These are phyloP conservation scores for Rhinatrema bivittatum DNA, from an alignment of 2,797 vertebrate species.

Conservation along the genomic window DNA sequence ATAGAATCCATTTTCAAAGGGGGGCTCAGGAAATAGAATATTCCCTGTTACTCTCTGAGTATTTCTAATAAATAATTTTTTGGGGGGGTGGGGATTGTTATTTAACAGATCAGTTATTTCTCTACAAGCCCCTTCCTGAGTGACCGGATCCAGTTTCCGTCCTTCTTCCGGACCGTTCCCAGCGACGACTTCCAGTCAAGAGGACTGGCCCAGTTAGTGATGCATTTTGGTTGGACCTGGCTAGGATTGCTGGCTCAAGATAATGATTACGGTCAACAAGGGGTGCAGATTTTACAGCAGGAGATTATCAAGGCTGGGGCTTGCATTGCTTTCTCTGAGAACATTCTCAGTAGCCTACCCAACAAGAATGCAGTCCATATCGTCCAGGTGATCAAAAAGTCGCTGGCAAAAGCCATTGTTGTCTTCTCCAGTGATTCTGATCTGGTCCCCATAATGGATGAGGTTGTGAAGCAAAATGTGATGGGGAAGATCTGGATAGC, in stretches of 20 bases:
- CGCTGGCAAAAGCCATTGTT: background rate
- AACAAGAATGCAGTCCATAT: background rate
- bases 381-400: background rate
- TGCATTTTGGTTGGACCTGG: background rate
- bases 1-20: too few relatives aligned
- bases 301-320: background rate
- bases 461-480: background rate
- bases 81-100: too few relatives aligned
- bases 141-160: background rate
- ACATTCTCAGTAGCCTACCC: background rate
- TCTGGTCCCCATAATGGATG: background rate
- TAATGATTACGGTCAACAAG: background rate
- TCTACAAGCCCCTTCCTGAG: background rate
- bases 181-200: background rate
- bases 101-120: conserved; percentile 16
- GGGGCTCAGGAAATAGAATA: too few relatives aligned
- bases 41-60: too few relatives aligned
- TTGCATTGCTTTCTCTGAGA: background rate
- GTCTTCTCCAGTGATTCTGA: background rate
- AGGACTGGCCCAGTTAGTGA: background rate
- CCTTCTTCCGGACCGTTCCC: background rate
- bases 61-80: too few relatives aligned
- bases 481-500: conserved; percentile 6
- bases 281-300: background rate
- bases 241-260: background rate